Base-by-base conservation (phyloP, 2,888 invertebrate species). In the Drosophila barbarae region DNA sequence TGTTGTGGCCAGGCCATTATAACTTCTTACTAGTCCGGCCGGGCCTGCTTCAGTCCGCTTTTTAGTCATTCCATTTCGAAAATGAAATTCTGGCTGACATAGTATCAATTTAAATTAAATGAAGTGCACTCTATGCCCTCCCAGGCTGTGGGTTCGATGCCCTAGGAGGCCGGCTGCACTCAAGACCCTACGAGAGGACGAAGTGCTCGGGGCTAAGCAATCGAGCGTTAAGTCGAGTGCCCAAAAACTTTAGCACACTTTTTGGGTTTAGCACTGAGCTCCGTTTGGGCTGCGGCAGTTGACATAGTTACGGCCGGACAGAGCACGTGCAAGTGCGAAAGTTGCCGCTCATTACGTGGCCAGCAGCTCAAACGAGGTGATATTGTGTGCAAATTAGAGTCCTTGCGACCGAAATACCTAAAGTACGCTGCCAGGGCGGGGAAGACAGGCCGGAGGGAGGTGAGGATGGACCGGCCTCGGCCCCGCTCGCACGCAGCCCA, bases 81-180 rank as follows among this genome's bases (percentile, higher is more conserved):
- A 85, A 81, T 81, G 78, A 81, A 73, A 77, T 81, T 81, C 76
- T 68, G 69, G 64, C 79, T 72, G 76, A 74, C 85, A 67, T 75
- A 76, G 69, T 74, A 81, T 81, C 84, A 85, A 85, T 81, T 85
- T 84, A 83, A 81, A 84, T 84, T 74, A 85, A 82, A 85, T 82
- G 79, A 82, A 82, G 85, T 84, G 84, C 82, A 74, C 74, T 81
- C 72, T 77, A 68, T 69, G 76, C 74, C 72, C 26, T 34, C 42
- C 53, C 42, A 32, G 28, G 15, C 8, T 13, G 28, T 8, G 35
- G 34, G 41, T 12, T 13, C 21, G 21, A 41, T 13, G 51, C 9
- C 44, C 10, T 15, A 13, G 21, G 18, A 21, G 46, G 13, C 30
- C 15, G 56, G 18, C 46, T 74, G 65, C 66, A 71, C 73, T 67